Evolutionary conservation across 2,888 invertebrate species (phyloP).

Genomic region (Hemaris fuciformis): DNA sequence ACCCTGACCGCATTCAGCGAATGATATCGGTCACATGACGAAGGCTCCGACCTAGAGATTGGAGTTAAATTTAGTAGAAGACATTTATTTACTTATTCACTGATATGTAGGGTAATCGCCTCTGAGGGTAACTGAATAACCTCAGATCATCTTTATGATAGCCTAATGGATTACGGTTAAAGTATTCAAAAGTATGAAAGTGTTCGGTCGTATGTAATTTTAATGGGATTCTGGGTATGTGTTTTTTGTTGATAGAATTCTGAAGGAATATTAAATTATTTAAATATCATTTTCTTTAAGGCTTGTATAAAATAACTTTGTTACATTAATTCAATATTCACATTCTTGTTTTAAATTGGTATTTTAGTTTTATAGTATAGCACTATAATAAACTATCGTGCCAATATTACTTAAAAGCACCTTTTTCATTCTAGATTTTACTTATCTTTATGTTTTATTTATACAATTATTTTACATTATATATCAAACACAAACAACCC

Average conservation of each 20-base stretch:
- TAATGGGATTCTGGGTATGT: neutral
- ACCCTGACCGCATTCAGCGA: slow-evolving; percentile 71
- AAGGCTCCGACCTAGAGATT: slow-evolving; percentile 64
- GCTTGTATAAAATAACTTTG: too few relatives aligned
- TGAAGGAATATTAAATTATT: neutral
- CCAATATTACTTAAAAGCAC: too few relatives aligned
- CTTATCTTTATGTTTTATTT: neutral
- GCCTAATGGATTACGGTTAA: slow-evolving; percentile 43
- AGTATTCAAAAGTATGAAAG: slow-evolving; percentile 13
- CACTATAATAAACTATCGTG: too few relatives aligned
- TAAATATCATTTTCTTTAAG: too few relatives aligned
- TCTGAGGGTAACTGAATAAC: slow-evolving; percentile 56
- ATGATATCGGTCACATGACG: slow-evolving; percentile 77
- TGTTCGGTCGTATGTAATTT: neutral
- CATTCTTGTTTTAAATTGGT: too few relatives aligned
- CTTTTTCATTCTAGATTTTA: neutral
- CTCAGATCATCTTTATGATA: slow-evolving; percentile 41
- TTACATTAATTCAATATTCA: too few relatives aligned
- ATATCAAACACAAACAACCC: neutral
- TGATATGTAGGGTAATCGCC: slow-evolving; percentile 65
- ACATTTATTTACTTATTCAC: slow-evolving; percentile 74
- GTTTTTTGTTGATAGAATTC: neutral
- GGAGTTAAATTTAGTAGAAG: slow-evolving; percentile 79
- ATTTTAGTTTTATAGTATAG: too few relatives aligned
- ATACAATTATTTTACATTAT: neutral